Base-by-base conservation (phyloP, 2,113 vertebrate species). In the Epinephelus cyanopodus region DNA sequence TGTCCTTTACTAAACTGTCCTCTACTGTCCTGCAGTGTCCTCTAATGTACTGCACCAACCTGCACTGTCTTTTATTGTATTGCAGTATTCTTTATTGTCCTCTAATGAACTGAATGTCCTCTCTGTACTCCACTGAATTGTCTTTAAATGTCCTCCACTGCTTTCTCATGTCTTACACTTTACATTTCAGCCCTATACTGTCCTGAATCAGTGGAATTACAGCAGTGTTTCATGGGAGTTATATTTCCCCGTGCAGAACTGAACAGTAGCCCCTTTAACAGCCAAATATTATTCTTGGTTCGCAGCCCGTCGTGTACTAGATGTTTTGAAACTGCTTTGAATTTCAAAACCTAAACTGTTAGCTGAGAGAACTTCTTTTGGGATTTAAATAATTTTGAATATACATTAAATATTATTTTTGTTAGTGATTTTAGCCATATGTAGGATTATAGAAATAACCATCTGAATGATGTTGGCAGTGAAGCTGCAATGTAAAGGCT, bases 201-300 rank as follows among this genome's bases (percentile, higher is more conserved):
- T 27, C 3, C 27, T 50, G 15, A 17, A 23, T 17, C 19, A 23
- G 2, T 33, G 48, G 47, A 25, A n/a, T 1, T 25, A 9, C 53
- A 25, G 70, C 53, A 47, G 79, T 53, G 56, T 19, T 15, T 81
- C 17, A 8, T 67, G 37, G 61, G 19, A 80, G 69, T 53, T 47
- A 25, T 50, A 21, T 63, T 70, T 73, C 57, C 37, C 42, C 15
- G 18, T 27, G 15, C 18, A 1, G 14, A 65, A 33, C 64, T 61
- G 56, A 79, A 67, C 76, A 61, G 63, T 37, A 57, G 71, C 56
- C 72, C 76, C 63, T 87, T 76, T 61, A 83, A 67, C 60, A 72
- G 66, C 21, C 61, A 52, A 57, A 72, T 73, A 77, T 83, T 87
- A 54, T 77, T 77, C 66, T 62, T 87, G 85, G 81, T 71, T 23